Base-by-base conservation (phyloP, 2,797 vertebrate genomes). In the Pogonophryne albipinna region DNA sequence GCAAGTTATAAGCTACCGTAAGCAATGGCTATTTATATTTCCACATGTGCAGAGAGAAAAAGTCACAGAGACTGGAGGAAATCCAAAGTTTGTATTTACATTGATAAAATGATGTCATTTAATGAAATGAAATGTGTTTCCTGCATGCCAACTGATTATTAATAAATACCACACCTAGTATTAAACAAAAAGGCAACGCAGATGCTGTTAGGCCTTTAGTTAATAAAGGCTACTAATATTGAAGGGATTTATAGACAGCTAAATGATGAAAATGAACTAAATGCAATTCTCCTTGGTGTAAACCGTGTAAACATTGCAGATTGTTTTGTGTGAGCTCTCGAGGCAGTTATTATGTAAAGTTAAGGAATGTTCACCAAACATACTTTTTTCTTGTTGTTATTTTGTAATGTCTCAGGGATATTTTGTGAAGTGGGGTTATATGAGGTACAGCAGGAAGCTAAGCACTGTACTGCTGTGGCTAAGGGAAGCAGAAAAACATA, bases 1-100 rank as follows among this genome's bases (percentile, higher is more conserved):
- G 38, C 31, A 60, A 56, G 44, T 53, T 23, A 16, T 58, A n/a
- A 34, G 55, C 59, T 61, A 17, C 50, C 20, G n/a, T 10, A 15
- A 50, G 63, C 5, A 10, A 67, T 23, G 58, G 20, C 49, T 60
- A 49, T 69, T 46, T 45, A 46, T n/a, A 70, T 71, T 74, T 72
- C 47, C 58, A 55, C 20, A 68, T 63, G 58, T 64, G 47, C 23
- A 47, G 34, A 47, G 38, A 41, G 53, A 64, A 41, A 66, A 23
- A 16, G 11, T 45, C 20, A 52, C n/a, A 11, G 13, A 11, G 13
- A 60, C 17, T 5, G 14, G 57, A 62, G 64, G 60, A 34, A 66
- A 4, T 44, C 12, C 27, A n/a, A 58, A 3, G 4, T 11, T 50
- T n/a, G n/a, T 60, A 46, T 15, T 55, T 9, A 44, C 19, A 64